Percentiles rank a stretch among this genome's conserved stretches.
These are phyloP conservation scores for Pangasius djambal DNA, from an alignment of 2,797 vertebrate species.

Conservation along the genomic window DNA sequence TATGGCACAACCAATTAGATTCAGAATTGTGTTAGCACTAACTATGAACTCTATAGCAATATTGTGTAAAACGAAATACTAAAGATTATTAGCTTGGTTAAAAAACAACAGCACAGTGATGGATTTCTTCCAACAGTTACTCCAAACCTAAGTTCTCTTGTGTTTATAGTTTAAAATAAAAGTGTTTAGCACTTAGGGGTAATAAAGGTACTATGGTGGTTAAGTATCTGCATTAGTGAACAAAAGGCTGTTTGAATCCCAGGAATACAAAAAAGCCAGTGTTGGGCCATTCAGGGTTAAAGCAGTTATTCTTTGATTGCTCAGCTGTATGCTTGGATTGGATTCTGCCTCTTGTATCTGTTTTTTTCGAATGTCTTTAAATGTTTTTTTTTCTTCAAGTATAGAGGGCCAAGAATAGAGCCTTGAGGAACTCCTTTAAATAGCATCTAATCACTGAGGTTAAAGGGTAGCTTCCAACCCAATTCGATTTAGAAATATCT, in stretches of 20 bases:
- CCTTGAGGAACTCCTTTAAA: conserved; percentile 16
- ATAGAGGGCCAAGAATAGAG: not conserved
- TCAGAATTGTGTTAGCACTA: not conserved
- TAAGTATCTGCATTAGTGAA: not conserved
- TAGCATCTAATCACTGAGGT: not conserved
- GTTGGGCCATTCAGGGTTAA: not conserved
- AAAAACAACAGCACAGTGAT: not conserved
- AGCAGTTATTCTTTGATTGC: not conserved
- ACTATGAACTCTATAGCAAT: not conserved
- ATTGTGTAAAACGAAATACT: not conserved
- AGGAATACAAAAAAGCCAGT: not conserved
- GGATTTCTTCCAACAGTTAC: too few relatives aligned
- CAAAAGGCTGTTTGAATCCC: not conserved
- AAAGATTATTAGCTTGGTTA: not conserved
- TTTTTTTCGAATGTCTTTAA: not conserved
- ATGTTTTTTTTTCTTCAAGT: not conserved
- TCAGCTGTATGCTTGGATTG: not conserved
- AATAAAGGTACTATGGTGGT: not conserved
- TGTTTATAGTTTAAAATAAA: not conserved
- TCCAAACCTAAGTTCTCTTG: not conserved
- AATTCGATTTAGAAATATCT: not conserved
- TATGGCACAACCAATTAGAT: too few relatives aligned
- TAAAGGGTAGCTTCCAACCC: not conserved
- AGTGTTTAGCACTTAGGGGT: not conserved
- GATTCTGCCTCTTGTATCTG: not conserved